These are phyloP conservation scores for Pseudorectes ferrugineus DNA, from an alignment of 2,113 vertebrate genomes.

Conservation along the genomic window DNA sequence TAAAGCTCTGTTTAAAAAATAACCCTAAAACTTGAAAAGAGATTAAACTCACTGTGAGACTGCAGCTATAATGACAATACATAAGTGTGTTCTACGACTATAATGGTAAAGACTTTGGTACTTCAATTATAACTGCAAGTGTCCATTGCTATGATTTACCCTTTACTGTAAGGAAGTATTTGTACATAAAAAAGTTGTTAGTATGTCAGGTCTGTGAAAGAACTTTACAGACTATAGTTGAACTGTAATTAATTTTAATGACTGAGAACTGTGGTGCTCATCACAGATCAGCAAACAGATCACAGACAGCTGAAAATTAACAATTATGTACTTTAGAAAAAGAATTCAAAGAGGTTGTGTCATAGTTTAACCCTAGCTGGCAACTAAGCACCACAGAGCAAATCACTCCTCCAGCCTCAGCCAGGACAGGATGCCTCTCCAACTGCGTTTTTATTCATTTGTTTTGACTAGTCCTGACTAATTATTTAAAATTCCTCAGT, in stretches of 20 bases:
- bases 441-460: neutral
- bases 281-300: neutral
- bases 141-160: neutral
- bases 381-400: neutral
- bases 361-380: neutral
- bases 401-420: rapidly evolving
- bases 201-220: neutral
- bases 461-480: neutral
- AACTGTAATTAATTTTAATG: conserved; percentile 21
- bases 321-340: neutral
- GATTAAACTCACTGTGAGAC: neutral
- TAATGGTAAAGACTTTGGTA: neutral
- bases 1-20: neutral
- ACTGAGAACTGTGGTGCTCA: neutral
- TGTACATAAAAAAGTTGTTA: neutral
- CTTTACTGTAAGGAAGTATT: neutral
- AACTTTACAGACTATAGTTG: neutral
- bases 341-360: neutral
- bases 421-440: neutral
- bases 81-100: neutral
- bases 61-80: neutral
- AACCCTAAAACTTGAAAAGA: neutral
- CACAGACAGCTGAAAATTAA: neutral
- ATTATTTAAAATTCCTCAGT: neutral
- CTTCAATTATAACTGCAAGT: neutral